Percentiles rank a stretch among this genome's conserved stretches.
These are phyloP conservation scores for Hippocampus comes DNA, from an alignment of 2,113 vertebrate species.

Conservation along the genomic window DNA sequence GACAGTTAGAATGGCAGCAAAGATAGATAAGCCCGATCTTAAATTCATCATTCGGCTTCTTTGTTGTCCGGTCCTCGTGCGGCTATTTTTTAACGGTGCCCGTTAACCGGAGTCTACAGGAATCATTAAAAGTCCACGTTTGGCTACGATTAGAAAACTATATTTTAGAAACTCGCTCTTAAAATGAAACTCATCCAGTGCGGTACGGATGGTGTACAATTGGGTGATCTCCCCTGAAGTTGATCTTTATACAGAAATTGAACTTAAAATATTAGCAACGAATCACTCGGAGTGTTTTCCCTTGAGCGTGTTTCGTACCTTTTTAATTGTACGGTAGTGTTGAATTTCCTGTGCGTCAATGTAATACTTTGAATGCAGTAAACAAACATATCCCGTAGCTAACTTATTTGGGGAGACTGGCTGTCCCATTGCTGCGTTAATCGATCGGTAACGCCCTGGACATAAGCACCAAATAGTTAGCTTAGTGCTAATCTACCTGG, in stretches of 20 bases:
- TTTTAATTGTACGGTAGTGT: background rate
- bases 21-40: background rate
- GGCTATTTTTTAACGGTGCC: background rate
- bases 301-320: background rate
- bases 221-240: background rate
- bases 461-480: conserved; percentile 31
- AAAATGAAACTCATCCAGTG: background rate
- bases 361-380: background rate
- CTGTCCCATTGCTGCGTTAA: background rate
- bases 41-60: conserved; percentile 42
- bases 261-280: background rate
- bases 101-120: background rate
- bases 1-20: background rate
- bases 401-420: background rate
- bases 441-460: conserved; percentile 9
- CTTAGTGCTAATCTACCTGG: conserved; percentile 26
- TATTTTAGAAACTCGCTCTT: background rate
- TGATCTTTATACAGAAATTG: background rate
- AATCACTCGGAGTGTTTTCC: background rate
- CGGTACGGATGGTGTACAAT: background rate
- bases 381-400: background rate
- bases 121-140: background rate
- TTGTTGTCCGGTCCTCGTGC: conserved; percentile 67
- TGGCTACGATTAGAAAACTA: background rate
- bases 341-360: background rate